Evolutionary conservation across 1,140 invertebrate genomes (phyloP), one percentile per base, ranked within the genome.

Genomic region (Lepeophtheirus salmonis): DNA sequence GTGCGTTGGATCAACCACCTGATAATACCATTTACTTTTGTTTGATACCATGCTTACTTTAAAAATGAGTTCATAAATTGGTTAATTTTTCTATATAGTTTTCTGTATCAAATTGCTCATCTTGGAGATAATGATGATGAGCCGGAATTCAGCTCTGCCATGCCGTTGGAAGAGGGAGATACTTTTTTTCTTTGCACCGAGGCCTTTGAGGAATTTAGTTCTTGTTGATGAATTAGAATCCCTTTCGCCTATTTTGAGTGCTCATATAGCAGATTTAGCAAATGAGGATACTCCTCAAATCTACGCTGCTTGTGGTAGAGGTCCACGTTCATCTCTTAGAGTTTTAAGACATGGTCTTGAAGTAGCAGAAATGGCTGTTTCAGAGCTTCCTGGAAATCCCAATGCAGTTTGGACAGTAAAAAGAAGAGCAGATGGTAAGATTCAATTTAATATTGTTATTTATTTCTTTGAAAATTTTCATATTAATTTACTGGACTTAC

Each of bases 391-490:
- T 13, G 94, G 94, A 70, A 97, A 94, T 71, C 96, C 96, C 10
- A 98, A 96, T 76, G 94, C 94, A 68, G 96, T 99, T 3, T 99
- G 96, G 96, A 98, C 96, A 25, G 94, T 99, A 1, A 94, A 96
- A 71, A 80, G 84, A 69, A 82, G 89, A 72, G 80, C 84, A 69
- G 95, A 98, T 77, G 91, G 89, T 92, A 74, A 80, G 79, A 78
- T 16, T 25, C 23, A n/a, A n/a, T n/a, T n/a, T n/a, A n/a, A n/a
- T 49, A 26, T 14, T 18, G 12, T n/a, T n/a, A n/a, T n/a, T n/a
- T n/a, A n/a, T n/a, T n/a, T n/a, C n/a, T n/a, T n/a, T n/a, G n/a
- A n/a, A n/a, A n/a, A n/a, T n/a, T n/a, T n/a, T n/a, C n/a, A n/a
- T n/a, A n/a, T n/a, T n/a, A n/a, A n/a, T n/a, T n/a, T n/a, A n/a